A percentile compares a stretch with the other conserved stretches of the same genome.
Conservation (phyloP, 2,888 invertebrate genomes). For the Parthenolecanium corni region DNA sequence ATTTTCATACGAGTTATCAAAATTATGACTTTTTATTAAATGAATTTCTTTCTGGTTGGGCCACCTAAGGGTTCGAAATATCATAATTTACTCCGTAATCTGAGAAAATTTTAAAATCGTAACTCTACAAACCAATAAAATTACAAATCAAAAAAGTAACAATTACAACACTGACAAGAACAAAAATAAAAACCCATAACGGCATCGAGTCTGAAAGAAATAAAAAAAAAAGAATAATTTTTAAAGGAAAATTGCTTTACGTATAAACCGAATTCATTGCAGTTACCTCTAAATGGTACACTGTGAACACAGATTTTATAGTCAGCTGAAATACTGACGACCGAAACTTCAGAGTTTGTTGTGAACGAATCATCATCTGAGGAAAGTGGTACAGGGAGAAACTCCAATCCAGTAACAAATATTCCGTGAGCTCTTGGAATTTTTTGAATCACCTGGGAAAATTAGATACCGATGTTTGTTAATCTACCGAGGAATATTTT, state of each 20-base stretch:
- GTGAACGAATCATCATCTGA: constrained; percentile 53
- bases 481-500: neutral
- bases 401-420: constrained; percentile 94
- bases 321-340: constrained; percentile 90
- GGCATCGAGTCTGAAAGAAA: constrained; percentile 17
- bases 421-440: constrained; percentile 80
- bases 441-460: constrained; percentile 61
- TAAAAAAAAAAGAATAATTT: neutral
- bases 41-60: too few species aligned
- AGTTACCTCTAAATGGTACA: constrained; percentile 52
- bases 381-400: constrained; percentile 51
- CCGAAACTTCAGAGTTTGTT: constrained; percentile 70
- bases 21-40: too few species aligned
- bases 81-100: neutral
- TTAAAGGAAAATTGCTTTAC: neutral
- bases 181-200: constrained; percentile 9
- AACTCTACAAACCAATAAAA: constrained; percentile 18
- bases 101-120: too few species aligned
- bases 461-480: constrained; percentile 17
- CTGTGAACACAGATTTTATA: constrained; percentile 84
- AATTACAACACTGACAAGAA: neutral
- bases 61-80: neutral
- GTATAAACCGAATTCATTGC: neutral
- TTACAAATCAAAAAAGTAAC: constrained; percentile 6
- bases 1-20: too few species aligned